These are phyloP conservation scores for Phylloscopus whistleri DNA, from an alignment of 2,113 vertebrate genomes.

Conservation along the genomic window DNA sequence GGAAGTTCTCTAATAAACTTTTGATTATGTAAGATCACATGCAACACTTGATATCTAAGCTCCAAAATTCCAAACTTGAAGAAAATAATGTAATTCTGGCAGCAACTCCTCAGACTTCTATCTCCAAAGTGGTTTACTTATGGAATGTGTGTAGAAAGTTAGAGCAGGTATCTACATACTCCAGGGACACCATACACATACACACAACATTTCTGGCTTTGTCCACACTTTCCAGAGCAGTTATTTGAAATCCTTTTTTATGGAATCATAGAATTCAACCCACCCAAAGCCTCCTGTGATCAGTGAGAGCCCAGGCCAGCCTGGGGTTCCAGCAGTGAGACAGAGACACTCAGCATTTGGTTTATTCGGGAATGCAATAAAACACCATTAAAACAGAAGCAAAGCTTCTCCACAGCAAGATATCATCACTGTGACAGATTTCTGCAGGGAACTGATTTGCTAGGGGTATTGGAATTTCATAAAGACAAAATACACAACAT, in stretches of 20 bases:
- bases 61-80: neutral
- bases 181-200: neutral
- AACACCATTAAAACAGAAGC: neutral
- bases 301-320: neutral
- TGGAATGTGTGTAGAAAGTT: rapidly evolving
- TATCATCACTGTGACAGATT: neutral
- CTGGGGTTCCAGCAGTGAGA: neutral
- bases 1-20: neutral
- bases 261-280: neutral
- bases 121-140: neutral
- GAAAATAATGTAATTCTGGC: neutral
- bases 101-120: neutral
- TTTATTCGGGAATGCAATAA: neutral
- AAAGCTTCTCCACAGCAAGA: neutral
- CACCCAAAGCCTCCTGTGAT: neutral
- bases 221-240: neutral
- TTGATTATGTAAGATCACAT: neutral
- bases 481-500: neutral
- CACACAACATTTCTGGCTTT: neutral
- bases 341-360: neutral
- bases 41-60: neutral
- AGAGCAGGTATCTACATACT: neutral
- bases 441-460: neutral
- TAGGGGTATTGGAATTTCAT: neutral
- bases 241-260: neutral